A percentile compares a stretch with the other conserved stretches of the same genome.
Evolutionary conservation across 2,888 invertebrate species (phyloP).

Genomic region (Acrocera orbiculus): DNA sequence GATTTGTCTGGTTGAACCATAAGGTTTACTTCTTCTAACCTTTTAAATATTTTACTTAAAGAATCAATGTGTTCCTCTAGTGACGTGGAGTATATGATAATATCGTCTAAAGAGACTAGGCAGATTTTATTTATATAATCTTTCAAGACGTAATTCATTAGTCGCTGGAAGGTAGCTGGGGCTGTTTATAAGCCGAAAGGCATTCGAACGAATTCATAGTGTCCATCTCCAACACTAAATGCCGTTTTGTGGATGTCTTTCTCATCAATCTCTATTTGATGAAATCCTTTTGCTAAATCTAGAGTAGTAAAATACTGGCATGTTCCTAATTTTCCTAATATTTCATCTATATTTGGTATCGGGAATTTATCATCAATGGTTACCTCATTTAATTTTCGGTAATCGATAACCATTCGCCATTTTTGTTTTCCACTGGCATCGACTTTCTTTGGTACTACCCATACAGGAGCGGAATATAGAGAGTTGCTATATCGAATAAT

Average conservation of each 20-base stretch:
- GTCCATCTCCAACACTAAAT: constrained; percentile 9
- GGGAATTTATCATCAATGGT: constrained; percentile 15
- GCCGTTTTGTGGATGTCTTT: constrained; percentile 11
- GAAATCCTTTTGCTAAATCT: constrained; percentile 13
- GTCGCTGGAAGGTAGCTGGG: constrained; percentile 13
- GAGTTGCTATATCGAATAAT: constrained; percentile 1
- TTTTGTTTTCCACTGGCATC: constrained; percentile 4
- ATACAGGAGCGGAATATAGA: not conserved
- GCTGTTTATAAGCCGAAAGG: constrained; percentile 8
- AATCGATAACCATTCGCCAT: constrained; percentile 6
- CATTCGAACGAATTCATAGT: constrained; percentile 7
- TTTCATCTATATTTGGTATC: constrained; percentile 14
- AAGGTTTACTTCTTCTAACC: not conserved
- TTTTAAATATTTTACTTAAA: not conserved
- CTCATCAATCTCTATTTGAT: constrained; percentile 9
- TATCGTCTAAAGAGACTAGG: constrained; percentile 19
- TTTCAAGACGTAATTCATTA: constrained; percentile 13
- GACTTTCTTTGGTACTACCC: constrained; percentile 1
- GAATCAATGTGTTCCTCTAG: constrained; percentile 14
- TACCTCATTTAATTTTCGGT: constrained; percentile 9
- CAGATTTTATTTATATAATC: constrained; percentile 14
- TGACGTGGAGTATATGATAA: constrained; percentile 15
- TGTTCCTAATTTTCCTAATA: constrained; percentile 15
- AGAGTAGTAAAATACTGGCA: constrained; percentile 15
- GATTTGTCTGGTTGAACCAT: constrained; percentile 6